Percentiles rank a stretch among this genome's conserved stretches.
These are phyloP conservation scores for Laspeyria flexula DNA, from an alignment of 2,888 invertebrate species.

Conservation along the genomic window DNA sequence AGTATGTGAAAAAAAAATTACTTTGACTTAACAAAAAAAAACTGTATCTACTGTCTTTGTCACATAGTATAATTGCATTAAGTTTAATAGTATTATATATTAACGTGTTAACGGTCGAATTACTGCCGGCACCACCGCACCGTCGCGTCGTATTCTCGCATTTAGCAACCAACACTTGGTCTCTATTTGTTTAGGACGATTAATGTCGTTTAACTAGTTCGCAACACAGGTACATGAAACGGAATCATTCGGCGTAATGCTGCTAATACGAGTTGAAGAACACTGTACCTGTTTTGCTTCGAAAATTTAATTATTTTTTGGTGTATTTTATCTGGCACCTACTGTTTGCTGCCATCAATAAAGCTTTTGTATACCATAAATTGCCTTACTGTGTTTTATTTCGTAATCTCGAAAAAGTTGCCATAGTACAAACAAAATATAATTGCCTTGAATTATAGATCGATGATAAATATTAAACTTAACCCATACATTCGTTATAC, in stretches of 20 bases:
- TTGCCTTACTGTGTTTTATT: too few species aligned
- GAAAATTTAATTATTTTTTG: conserved; percentile 8
- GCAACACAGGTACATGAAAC: conserved; percentile 43
- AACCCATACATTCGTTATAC: too few species aligned
- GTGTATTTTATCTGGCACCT: neutral
- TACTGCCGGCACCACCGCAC: conserved; percentile 17
- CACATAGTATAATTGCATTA: too few species aligned
- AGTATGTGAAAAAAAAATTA: too few species aligned
- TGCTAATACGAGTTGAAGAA: conserved; percentile 31
- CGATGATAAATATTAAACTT: too few species aligned
- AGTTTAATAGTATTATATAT: too few species aligned
- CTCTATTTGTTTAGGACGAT: conserved; percentile 63
- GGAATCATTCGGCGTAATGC: conserved; percentile 26
- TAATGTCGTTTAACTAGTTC: conserved; percentile 51
- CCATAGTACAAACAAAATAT: too few species aligned
- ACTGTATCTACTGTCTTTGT: too few species aligned
- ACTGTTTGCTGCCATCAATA: neutral
- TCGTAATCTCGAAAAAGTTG: too few species aligned
- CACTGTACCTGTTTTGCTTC: conserved; percentile 14
- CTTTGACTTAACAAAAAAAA: too few species aligned
- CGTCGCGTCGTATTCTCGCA: conserved; percentile 11
- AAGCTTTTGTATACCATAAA: too few species aligned
- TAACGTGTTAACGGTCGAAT: conserved; percentile 42
- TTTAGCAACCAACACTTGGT: conserved; percentile 20
- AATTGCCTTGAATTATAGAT: too few species aligned